phyloP scores from a whole-genome alignment of 2,888 invertebrate species.

The Blera fallax region DNA sequence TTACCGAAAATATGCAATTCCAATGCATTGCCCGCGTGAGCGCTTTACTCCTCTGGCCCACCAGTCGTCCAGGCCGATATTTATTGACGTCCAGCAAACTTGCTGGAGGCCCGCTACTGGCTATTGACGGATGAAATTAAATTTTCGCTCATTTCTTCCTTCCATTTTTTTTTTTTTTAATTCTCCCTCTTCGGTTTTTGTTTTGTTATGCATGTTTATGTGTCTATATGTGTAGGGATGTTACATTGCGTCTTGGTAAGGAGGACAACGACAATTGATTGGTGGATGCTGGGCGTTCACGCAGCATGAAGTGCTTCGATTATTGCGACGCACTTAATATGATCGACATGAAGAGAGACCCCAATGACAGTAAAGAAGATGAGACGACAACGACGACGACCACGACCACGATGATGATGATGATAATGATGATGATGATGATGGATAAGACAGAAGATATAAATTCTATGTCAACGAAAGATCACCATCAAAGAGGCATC shows the following conservation, averaged over 20 bases:
- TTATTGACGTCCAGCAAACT: constrained; percentile 66
- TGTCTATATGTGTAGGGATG: background rate
- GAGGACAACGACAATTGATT: constrained; percentile 50
- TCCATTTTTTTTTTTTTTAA: background rate
- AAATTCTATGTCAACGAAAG: constrained; percentile 63
- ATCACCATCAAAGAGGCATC: constrained; percentile 39
- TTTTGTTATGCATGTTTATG: constrained; percentile 57
- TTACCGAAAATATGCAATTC: constrained; percentile 55
- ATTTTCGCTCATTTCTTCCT: constrained; percentile 59
- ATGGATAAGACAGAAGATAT: constrained; percentile 64
- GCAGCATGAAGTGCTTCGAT: constrained; percentile 72
- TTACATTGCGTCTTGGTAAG: constrained; percentile 1
- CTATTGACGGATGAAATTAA: constrained; percentile 73
- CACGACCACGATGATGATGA: background rate
- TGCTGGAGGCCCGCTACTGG: constrained; percentile 69
- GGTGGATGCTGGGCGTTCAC: constrained; percentile 65
- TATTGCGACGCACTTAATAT: constrained; percentile 70
- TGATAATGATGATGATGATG: constrained; percentile 24
- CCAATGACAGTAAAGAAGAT: constrained; percentile 67
- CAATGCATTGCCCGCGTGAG: constrained; percentile 28
- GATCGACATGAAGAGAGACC: constrained; percentile 65
- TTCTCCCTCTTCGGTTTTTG: background rate
- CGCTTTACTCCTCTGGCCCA: background rate
- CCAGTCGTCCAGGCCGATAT: constrained; percentile 34
- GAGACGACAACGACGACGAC: constrained; percentile 14